phyloP scores from a whole-genome alignment of 2,113 vertebrate genomes.

The Muscicapa adusta region DNA sequence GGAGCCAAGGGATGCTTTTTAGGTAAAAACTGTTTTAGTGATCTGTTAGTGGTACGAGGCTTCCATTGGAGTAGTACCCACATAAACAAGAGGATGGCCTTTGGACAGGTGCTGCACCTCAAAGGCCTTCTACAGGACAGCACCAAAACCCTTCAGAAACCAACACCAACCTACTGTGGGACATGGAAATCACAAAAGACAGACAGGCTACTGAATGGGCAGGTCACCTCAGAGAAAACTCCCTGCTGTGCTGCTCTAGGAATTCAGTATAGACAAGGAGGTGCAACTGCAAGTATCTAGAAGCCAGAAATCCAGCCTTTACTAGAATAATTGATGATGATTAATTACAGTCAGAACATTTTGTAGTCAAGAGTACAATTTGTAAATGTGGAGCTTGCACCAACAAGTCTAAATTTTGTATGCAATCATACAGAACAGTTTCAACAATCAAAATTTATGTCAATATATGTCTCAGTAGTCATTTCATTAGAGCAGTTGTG shows the following conservation, averaged over 20 bases:
- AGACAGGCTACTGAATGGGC: neutral
- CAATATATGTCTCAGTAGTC: fast-evolving
- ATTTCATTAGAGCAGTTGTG: neutral
- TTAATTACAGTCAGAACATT: neutral
- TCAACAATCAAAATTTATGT: neutral
- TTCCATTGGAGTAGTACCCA: neutral
- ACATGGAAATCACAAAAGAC: neutral
- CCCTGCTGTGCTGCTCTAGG: neutral
- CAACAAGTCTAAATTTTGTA: neutral
- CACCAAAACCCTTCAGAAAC: neutral
- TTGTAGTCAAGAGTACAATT: neutral
- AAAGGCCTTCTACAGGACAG: neutral
- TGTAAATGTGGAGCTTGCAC: neutral
- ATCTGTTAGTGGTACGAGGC: neutral
- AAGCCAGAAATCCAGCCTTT: neutral
- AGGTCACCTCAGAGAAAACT: neutral
- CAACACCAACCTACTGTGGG: neutral
- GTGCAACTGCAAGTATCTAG: neutral
- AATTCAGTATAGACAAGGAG: neutral
- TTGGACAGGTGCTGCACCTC: neutral
- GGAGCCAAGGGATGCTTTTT: neutral
- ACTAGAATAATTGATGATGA: neutral
- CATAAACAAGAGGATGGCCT: neutral
- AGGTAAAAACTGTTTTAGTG: neutral
- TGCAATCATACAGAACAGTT: neutral